Conservation (phyloP, 2,797 vertebrate genomes). For the Myioborus melanocephalus region DNA sequence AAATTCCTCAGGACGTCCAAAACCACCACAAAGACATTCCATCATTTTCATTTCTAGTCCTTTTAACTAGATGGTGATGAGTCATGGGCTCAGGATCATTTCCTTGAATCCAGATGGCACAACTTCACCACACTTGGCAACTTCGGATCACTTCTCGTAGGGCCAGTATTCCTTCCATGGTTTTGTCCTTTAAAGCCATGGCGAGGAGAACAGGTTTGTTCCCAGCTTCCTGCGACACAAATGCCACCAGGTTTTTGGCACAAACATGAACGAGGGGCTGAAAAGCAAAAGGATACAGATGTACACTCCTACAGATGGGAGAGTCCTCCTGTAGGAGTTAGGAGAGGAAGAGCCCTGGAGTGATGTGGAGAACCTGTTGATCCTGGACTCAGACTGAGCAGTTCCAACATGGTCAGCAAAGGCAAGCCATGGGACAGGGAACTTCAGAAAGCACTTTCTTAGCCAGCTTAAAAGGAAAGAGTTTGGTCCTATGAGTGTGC, state of each 20-base stretch:
- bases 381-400: fast-evolving
- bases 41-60: constrained; percentile 54
- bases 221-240: constrained; percentile 89
- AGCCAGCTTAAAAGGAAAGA: neutral
- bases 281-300: constrained; percentile 19
- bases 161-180: constrained; percentile 82
- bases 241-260: constrained; percentile 89
- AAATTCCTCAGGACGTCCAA: constrained; percentile 1
- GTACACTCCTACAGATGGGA: neutral
- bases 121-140: constrained; percentile 91
- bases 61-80: constrained; percentile 42
- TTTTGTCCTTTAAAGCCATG: constrained; percentile 88
- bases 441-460: neutral
- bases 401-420: neutral
- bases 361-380: neutral
- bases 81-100: neutral
- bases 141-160: constrained; percentile 88
- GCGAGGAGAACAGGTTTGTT: constrained; percentile 90
- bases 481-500: neutral
- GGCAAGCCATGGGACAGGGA: neutral
- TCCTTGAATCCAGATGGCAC: constrained; percentile 32
- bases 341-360: neutral
- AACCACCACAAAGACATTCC: constrained; percentile 61
- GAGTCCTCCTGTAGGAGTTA: neutral
- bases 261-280: constrained; percentile 93